Conservation (phyloP, 2,113 vertebrate genomes). For the Sturnus vulgaris region DNA sequence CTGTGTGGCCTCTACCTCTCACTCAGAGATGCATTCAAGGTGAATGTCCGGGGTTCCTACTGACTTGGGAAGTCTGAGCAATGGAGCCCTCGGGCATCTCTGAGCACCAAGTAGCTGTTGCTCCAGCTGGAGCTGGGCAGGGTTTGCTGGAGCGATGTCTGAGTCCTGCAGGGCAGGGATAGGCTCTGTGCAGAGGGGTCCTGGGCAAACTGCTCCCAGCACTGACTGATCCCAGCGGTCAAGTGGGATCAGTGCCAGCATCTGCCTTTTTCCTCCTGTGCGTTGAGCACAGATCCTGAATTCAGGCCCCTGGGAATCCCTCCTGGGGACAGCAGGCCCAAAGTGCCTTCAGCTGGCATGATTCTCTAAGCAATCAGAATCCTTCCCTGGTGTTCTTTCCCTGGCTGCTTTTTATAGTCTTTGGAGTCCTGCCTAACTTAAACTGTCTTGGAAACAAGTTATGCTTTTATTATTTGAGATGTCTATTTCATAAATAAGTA, state of each 20-base stretch:
- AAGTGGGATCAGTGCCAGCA: too few species aligned
- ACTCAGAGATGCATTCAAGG: background rate
- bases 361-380: background rate
- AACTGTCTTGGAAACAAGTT: background rate
- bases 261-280: background rate
- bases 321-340: fast-evolving
- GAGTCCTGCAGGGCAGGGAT: background rate
- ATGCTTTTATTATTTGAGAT: background rate
- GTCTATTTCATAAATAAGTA: background rate
- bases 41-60: fast-evolving
- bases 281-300: fast-evolving
- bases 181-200: background rate
- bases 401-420: background rate
- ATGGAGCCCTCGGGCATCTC: fast-evolving
- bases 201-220: background rate
- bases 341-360: fast-evolving
- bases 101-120: background rate
- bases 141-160: background rate
- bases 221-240: fast-evolving
- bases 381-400: background rate
- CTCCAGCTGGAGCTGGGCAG: fast-evolving
- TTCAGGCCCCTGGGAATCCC: background rate
- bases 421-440: background rate
- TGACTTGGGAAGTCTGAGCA: background rate
- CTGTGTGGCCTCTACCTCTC: background rate